These are phyloP conservation scores for Hoplodrina blanda DNA, from an alignment of 2,888 invertebrate genomes.

Conservation along the genomic window DNA sequence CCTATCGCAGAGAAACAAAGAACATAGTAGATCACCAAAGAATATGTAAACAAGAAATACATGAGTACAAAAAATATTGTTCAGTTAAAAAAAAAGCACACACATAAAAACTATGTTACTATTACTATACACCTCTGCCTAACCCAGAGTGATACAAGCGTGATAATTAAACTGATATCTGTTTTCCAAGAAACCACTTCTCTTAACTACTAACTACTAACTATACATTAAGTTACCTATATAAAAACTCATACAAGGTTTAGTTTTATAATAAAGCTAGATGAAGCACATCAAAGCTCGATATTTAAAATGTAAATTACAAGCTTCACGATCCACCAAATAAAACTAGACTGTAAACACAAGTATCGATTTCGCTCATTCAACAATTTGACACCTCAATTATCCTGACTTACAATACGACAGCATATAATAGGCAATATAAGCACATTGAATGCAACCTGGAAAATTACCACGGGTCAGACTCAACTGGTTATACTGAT, in stretches of 20 bases:
- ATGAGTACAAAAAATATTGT: neutral
- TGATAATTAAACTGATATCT: neutral
- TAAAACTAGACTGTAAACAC: neutral
- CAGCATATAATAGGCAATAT: constrained; percentile 43
- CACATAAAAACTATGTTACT: too few species aligned
- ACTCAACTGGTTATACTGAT: neutral
- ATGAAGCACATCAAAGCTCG: neutral
- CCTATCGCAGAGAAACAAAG: neutral
- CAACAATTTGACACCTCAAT: constrained; percentile 36
- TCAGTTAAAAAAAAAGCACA: too few species aligned
- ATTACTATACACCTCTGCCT: neutral
- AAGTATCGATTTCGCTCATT: constrained; percentile 26
- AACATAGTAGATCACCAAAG: neutral
- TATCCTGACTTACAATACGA: constrained; percentile 16
- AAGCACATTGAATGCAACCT: constrained; percentile 25
- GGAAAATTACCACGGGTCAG: constrained; percentile 40
- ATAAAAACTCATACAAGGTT: too few species aligned
- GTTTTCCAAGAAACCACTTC: neutral
- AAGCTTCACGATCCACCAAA: neutral
- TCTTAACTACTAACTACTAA: too few species aligned
- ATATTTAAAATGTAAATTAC: neutral
- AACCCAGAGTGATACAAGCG: neutral
- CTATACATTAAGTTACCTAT: too few species aligned
- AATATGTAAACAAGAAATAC: neutral
- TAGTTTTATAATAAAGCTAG: too few species aligned